Evolutionary conservation across 2,888 invertebrate species (phyloP), one percentile per base, ranked within the genome.

Genomic region (Laothoe populi): DNA sequence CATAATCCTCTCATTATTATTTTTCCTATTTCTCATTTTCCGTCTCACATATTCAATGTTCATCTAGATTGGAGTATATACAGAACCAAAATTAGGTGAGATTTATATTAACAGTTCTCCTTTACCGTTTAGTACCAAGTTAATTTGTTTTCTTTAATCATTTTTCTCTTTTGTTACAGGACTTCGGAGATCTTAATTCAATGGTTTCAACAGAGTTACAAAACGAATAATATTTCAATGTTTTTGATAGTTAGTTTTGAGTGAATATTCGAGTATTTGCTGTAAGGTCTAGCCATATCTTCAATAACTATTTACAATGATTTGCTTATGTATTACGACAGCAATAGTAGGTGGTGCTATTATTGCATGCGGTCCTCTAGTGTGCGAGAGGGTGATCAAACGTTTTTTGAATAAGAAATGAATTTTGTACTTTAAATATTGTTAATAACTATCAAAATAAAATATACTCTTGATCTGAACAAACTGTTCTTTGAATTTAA

Each of bases 251-350:
- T 19, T n/a, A 13, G 13, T 38, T 38, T 38, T 38, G 1, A 2
- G 38, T 13, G 13, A 38, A 10, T 35, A 35, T 10, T 8, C 8
- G 10, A 35, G 10, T 35, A 35, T 35, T 35, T 35, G n/a, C n/a
- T n/a, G n/a, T n/a, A n/a, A n/a, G n/a, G n/a, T n/a, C n/a, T n/a
- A n/a, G n/a, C n/a, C n/a, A 10, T 35, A 35, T 35, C 0, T 13
- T 59, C 26, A 10, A 8, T 1, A 35, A 58, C n/a, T 10, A 24
- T 19, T 35, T 19, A 73, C 61, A 60, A 83, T 85, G 85, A 81
- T 84, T 75, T 82, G 82, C 66, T 79, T 84, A 77, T 77, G 78
- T 57, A 63, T 70, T 63, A 65, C 68, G 0, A 82, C 84, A 1
- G 84, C 83, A 1, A 0, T 79, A 0, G 48, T 77, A 13, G 82